Conservation (phyloP, 2,888 invertebrate genomes). For the Sminthurinus aureus region DNA sequence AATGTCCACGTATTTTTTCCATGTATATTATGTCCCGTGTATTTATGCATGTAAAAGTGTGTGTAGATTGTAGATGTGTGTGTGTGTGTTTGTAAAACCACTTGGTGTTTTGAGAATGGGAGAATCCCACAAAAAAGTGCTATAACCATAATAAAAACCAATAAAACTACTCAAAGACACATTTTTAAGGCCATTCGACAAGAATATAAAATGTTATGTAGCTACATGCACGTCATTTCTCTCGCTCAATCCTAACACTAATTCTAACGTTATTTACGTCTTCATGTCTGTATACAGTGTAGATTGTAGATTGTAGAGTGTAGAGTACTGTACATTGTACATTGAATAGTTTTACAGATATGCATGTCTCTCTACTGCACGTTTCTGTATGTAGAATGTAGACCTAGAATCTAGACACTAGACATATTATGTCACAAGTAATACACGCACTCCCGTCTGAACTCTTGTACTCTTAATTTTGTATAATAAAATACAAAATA, state of each 20-base stretch:
- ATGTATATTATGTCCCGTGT: neutral
- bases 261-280: slow-evolving; percentile 9
- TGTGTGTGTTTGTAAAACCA: too few relatives aligned
- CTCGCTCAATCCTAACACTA: slow-evolving; percentile 1
- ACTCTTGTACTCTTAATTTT: too few relatives aligned
- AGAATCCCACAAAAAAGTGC: slow-evolving; percentile 15
- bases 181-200: slow-evolving; percentile 36
- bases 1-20: neutral
- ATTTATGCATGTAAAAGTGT: neutral
- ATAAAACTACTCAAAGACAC: slow-evolving; percentile 37
- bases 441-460: too few relatives aligned
- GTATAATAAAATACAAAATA: too few relatives aligned
- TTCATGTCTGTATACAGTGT: neutral
- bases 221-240: neutral
- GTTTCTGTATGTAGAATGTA: too few relatives aligned
- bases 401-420: too few relatives aligned
- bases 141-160: slow-evolving; percentile 14
- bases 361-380: too few relatives aligned
- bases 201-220: slow-evolving; percentile 34
- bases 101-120: neutral
- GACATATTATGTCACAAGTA: too few relatives aligned
- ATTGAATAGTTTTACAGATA: too few relatives aligned
- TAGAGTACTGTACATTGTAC: too few relatives aligned
- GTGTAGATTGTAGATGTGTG: neutral
- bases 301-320: too few relatives aligned